A percentile compares a stretch with the other conserved stretches of the same genome.
phyloP scores from a whole-genome alignment of 2,113 vertebrate species.

The Ahaetulla prasina region DNA sequence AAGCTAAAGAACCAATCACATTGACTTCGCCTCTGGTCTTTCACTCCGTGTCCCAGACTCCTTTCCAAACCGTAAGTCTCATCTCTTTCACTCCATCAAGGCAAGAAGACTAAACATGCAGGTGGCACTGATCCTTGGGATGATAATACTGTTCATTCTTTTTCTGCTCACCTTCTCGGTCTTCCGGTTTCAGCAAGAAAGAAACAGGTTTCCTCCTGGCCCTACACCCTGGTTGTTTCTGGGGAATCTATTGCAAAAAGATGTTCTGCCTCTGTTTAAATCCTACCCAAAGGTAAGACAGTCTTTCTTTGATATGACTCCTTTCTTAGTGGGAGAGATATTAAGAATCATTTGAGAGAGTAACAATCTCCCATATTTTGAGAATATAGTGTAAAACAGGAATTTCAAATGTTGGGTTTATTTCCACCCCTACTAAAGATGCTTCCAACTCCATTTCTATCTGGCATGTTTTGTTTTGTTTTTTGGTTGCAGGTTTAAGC shows the following conservation, averaged over 20 bases:
- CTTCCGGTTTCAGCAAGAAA: not conserved
- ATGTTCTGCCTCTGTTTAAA: slow-evolving; percentile 30
- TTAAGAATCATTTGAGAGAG: not conserved
- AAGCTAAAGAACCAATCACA: not conserved
- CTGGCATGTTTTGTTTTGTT: not conserved
- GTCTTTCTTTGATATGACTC: not conserved
- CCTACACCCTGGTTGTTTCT: slow-evolving; percentile 36
- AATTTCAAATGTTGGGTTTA: not conserved
- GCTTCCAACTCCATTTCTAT: not conserved
- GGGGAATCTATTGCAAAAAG: slow-evolving; percentile 56
- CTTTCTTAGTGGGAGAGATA: not conserved
- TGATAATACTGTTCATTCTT: not conserved
- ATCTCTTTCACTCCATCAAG: not conserved
- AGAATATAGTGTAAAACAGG: not conserved
- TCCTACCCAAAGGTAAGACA: not conserved
- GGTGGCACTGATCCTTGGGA: not conserved
- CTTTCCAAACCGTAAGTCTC: not conserved
- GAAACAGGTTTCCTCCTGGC: slow-evolving; percentile 30
- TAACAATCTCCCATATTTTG: not conserved
- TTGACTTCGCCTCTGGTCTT: not conserved
- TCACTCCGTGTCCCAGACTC: not conserved
- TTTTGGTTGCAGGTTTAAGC: not conserved
- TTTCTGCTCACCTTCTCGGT: not conserved
- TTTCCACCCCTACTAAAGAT: not conserved
- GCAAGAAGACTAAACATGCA: not conserved